Percentiles rank a stretch among this genome's conserved stretches.
Evolutionary conservation across 2,797 vertebrate genomes (phyloP).

Genomic region (Microhierax caerulescens): DNA sequence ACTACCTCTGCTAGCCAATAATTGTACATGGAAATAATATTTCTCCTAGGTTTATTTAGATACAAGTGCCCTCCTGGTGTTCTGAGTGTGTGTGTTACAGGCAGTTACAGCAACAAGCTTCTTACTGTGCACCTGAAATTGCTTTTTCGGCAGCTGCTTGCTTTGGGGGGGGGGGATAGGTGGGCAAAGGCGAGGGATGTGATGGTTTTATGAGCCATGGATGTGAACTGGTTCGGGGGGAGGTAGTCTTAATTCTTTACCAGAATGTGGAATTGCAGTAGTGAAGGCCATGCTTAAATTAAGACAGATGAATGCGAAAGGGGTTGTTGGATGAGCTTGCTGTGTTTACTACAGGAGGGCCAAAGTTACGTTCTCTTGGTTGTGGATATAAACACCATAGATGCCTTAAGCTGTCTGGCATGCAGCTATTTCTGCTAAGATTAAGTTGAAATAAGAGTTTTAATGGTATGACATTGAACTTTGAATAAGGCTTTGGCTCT

Average conservation of each 20-base stretch:
- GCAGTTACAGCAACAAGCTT: not conserved
- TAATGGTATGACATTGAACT: not conserved
- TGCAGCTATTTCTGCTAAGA: not conserved
- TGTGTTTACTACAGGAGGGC: not conserved
- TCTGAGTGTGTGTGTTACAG: accelerated
- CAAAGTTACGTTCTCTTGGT: not conserved
- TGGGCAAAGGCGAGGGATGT: not conserved
- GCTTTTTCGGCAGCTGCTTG: not conserved
- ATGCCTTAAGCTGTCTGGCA: not conserved
- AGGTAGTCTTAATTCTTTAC: not conserved
- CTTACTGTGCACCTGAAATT: not conserved
- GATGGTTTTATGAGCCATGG: not conserved
- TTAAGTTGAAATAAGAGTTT: not conserved
- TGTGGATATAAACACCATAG: not conserved
- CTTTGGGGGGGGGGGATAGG: not conserved
- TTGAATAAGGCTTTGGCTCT: not conserved
- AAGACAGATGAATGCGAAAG: not conserved
- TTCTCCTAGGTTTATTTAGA: not conserved
- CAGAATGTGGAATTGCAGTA: not conserved
- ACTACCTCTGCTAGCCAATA: not conserved
- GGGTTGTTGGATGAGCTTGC: not conserved
- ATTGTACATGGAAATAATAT: not conserved
- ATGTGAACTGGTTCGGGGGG: accelerated
- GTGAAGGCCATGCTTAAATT: not conserved
- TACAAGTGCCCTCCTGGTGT: not conserved